Base-by-base conservation (phyloP, 2,113 vertebrate species). In the Motacilla tschutschensis region DNA sequence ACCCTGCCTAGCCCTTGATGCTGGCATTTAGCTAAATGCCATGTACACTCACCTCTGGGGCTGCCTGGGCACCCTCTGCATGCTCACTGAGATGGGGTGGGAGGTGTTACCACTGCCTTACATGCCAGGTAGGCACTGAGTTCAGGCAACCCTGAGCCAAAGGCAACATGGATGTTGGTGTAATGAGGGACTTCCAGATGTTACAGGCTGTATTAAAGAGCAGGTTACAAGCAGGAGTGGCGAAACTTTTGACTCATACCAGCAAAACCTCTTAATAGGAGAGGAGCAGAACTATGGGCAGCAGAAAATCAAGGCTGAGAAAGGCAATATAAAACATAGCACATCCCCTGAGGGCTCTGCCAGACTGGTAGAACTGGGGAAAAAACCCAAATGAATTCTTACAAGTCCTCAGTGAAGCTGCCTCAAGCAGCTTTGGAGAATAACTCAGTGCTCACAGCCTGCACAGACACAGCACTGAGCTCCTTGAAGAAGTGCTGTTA, bases 271-370 rank as follows among this genome's bases (percentile, higher is more conserved):
- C 47, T 79, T 73, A 21, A 47, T 2, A 60, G 44, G 13, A 85
- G 44, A 89, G 25, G 21, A 63, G 26, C 40, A 87, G 26, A 69
- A 36, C 14, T 8, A 19, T 5, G 36, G 47, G 43, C 31, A 28
- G 44, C 31, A 80, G 44, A 85, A 92, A 83, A 78, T 57, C 24
- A 74, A 87, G 19, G 22, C 36, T 67, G 38, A 67, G 70, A 55
- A 80, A 83, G 11, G 17, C 40, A 44, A 17, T 55, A 35, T 20
- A 77, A 85, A 69, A 14, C 15, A 64, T 1, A 46, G 31, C 5
- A 36, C 10, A 47, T n/a, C 14, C 67, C 44, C 36, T 57, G 44
- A 80, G 36, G 65, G 31, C 28, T 69, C 41, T 55, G 36, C 9
- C 53, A 74, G 21, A 77, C 40, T 78, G 62, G 40, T n/a, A 83